Evolutionary conservation across 2,888 invertebrate genomes (phyloP).

Genomic region (Coronaproctus castanopsis): DNA sequence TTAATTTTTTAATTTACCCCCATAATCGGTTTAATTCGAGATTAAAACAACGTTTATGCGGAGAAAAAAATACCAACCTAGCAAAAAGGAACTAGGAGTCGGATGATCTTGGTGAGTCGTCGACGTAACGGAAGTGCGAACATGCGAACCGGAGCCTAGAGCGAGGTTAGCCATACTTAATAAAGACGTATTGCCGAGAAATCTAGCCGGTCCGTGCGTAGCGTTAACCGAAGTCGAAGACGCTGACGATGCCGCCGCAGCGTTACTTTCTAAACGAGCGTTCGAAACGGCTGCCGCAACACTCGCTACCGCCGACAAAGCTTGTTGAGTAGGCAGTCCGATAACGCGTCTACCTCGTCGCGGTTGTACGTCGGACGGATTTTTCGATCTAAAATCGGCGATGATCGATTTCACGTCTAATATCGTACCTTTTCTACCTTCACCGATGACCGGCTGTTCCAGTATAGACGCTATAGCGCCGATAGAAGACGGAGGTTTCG

Average conservation of each 20-base stretch:
- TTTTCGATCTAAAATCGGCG: slow-evolving; percentile 54
- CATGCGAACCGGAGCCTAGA: slow-evolving; percentile 29
- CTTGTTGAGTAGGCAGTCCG: slow-evolving; percentile 1
- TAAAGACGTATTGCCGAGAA: slow-evolving; percentile 18
- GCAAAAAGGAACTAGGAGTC: not conserved
- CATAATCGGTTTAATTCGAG: too few relatives aligned
- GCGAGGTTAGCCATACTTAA: slow-evolving; percentile 27
- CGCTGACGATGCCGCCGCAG: slow-evolving; percentile 2
- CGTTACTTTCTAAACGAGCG: not conserved
- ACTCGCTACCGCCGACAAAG: slow-evolving; percentile 1
- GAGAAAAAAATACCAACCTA: slow-evolving; percentile 8
- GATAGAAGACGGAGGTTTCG: slow-evolving; percentile 28
- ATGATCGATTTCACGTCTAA: slow-evolving; percentile 64
- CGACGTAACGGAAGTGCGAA: slow-evolving; percentile 21
- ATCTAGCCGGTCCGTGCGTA: slow-evolving; percentile 15
- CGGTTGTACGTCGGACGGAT: slow-evolving; percentile 40
- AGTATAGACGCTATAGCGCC: not conserved
- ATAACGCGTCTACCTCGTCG: slow-evolving; percentile 15
- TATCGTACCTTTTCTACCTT: slow-evolving; percentile 53
- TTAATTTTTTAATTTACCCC: too few relatives aligned
- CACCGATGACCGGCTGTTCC: slow-evolving; percentile 32
- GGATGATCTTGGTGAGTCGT: slow-evolving; percentile 11
- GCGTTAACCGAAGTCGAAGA: slow-evolving; percentile 9
- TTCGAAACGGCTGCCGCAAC: not conserved
- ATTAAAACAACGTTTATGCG: too few relatives aligned